Conservation (phyloP, 2,113 vertebrate species). For the Heptranchias perlo region DNA sequence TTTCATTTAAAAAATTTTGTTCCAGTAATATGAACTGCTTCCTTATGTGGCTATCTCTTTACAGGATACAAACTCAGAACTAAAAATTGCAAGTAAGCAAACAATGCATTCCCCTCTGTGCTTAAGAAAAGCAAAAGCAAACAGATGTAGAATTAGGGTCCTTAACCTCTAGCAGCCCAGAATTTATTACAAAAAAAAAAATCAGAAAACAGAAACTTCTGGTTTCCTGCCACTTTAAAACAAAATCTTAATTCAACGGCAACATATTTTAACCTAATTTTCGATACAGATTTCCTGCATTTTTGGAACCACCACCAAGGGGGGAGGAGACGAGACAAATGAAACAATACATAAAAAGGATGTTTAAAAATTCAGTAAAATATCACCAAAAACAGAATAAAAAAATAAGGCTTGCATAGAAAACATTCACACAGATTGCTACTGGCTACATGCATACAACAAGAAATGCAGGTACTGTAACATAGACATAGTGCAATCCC, state of each 20-base stretch:
- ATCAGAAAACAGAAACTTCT: not conserved
- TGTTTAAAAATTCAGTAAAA: constrained; percentile 50
- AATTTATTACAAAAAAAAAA: constrained; percentile 24
- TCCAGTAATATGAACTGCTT: not conserved
- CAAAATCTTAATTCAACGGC: constrained; percentile 19
- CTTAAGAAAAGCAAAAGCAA: constrained; percentile 25
- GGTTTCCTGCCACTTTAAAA: constrained; percentile 21
- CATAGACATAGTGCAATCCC: constrained; percentile 85
- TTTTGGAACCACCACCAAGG: not conserved
- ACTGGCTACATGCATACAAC: constrained; percentile 75
- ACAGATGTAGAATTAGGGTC: constrained; percentile 7
- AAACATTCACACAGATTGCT: constrained; percentile 62
- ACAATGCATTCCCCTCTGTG: constrained; percentile 14
- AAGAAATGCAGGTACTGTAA: constrained; percentile 65
- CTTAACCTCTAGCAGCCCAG: constrained; percentile 11
- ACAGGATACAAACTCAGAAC: constrained; percentile 26
- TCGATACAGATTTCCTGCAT: constrained; percentile 20
- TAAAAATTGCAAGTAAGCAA: constrained; percentile 11
- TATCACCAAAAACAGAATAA: constrained; percentile 53
- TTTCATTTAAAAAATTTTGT: not conserved
- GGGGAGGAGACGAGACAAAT: not conserved
- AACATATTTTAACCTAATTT: constrained; percentile 14
- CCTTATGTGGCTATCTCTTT: constrained; percentile 28
- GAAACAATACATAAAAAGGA: constrained; percentile 5
- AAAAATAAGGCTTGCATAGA: constrained; percentile 70